These are phyloP conservation scores for Harpalus rufipes DNA, from an alignment of 2,888 invertebrate genomes.

Conservation along the genomic window DNA sequence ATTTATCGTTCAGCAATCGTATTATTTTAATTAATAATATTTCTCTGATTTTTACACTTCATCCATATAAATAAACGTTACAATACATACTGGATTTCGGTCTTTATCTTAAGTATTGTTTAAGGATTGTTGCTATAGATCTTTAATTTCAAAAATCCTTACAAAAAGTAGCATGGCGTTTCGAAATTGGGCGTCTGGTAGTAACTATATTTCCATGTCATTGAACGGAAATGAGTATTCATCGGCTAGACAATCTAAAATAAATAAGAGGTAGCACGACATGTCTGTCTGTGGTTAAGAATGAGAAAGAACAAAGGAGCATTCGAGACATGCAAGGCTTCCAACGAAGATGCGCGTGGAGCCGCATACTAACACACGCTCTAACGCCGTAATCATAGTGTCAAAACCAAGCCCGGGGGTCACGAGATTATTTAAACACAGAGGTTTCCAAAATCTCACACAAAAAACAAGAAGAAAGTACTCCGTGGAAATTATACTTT, in stretches of 20 bases:
- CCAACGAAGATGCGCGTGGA: constrained; percentile 48
- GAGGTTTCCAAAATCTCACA: neutral
- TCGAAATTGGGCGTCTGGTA: too few species aligned
- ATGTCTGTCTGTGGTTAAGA: constrained; percentile 31
- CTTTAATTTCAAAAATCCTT: too few species aligned
- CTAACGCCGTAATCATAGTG: constrained; percentile 64
- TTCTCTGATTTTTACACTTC: too few species aligned
- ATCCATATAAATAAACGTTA: too few species aligned
- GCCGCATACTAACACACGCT: constrained; percentile 48
- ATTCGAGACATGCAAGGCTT: constrained; percentile 50
- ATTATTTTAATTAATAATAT: too few species aligned
- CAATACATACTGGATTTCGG: too few species aligned
- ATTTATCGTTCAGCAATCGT: too few species aligned
- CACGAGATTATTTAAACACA: neutral
- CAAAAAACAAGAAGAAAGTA: neutral
- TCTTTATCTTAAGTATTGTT: too few species aligned
- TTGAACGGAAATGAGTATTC: constrained; percentile 31
- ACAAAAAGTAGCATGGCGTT: too few species aligned
- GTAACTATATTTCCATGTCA: neutral
- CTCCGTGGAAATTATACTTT: too few species aligned
- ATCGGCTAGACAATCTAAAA: constrained; percentile 44
- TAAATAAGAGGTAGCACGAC: constrained; percentile 36
- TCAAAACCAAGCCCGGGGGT: constrained; percentile 62
- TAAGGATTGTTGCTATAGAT: too few species aligned
- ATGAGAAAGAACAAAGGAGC: constrained; percentile 49